Evolutionary conservation across 2,888 invertebrate species (phyloP), one percentile per base, ranked within the genome.

Genomic region (Drosophila subquinaria): DNA sequence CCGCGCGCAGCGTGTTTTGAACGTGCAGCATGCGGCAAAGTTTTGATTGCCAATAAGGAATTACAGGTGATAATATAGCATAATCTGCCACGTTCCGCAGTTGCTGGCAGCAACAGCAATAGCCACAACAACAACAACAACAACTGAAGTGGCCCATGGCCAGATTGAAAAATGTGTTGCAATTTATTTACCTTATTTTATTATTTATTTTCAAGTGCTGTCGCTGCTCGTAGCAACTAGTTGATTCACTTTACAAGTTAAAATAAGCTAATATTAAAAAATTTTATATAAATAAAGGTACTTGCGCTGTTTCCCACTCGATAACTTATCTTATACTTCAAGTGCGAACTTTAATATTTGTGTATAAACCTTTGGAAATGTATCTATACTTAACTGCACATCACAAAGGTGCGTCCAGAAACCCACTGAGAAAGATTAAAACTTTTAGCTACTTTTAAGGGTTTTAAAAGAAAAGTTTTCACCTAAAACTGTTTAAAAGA

Each of bases 21-120:
- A 65, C 69, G 66, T 66, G 61, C 66, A 48, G 60, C 72, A 72
- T 63, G 64, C 66, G 69, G 71, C 65, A 82, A 89, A 89, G 83
- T 88, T 90, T 90, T 90, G 90, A 91, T 91, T 91, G 90, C 82
- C 91, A 90, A 90, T 90, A 91, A 85, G 82, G 82, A 89, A 86
- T 91, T 90, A 85, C 90, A 91, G 91, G 91, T 90, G 91, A 88
- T 91, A 91, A 91, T 88, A 84, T 83, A 86, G 78, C 84, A 83
- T 90, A 90, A 89, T 86, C 86, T 84, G 75, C 85, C 83, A 84
- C 83, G 83, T 84, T 87, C 77, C 76, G 71, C 52, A 69, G 73
- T 72, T 57, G 69, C 59, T 56, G 42, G 23, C 66, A 45, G 43
- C 64, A 69, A 55, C 9, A 65, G 50, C 66, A 3, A 47, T 1